A percentile compares a stretch with the other conserved stretches of the same genome.
Evolutionary conservation across 1,140 invertebrate species (phyloP).

Genomic region (Drosophila kohkoa): DNA sequence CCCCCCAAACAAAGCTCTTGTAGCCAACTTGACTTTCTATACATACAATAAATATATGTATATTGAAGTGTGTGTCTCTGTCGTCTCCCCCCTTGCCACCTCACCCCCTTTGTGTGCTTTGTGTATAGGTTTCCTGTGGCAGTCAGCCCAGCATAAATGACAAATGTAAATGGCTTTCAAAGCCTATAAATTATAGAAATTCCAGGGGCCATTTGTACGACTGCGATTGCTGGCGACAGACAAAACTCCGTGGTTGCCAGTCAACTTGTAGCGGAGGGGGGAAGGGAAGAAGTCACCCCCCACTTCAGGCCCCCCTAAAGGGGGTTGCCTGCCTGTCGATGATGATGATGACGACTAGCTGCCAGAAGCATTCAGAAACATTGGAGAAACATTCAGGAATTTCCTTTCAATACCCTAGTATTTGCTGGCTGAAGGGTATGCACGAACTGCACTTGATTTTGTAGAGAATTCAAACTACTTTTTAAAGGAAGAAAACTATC

Average conservation of each 20-base stretch:
- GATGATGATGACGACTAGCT: constrained; percentile 43
- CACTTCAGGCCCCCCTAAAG: no score
- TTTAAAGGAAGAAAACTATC: no score
- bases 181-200: constrained; percentile 75
- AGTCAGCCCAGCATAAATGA: constrained; percentile 54
- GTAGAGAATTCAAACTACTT: no score
- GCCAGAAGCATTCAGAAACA: constrained; percentile 44
- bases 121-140: constrained; percentile 40
- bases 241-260: constrained; percentile 30
- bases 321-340: constrained; percentile 17
- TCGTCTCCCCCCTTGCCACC: neutral
- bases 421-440: neutral
- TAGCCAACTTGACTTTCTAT: constrained; percentile 45
- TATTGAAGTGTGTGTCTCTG: constrained; percentile 23
- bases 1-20: neutral
- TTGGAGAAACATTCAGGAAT: constrained; percentile 53
- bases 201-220: constrained; percentile 64
- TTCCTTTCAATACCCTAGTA: constrained; percentile 32
- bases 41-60: constrained; percentile 27
- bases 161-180: constrained; percentile 76
- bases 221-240: constrained; percentile 69
- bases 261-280: neutral
- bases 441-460: neutral
- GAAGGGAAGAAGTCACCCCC: neutral
- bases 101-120: constrained; percentile 11